These are phyloP conservation scores for Drymodes brunneopygia DNA, from an alignment of 2,113 vertebrate species.

Conservation along the genomic window DNA sequence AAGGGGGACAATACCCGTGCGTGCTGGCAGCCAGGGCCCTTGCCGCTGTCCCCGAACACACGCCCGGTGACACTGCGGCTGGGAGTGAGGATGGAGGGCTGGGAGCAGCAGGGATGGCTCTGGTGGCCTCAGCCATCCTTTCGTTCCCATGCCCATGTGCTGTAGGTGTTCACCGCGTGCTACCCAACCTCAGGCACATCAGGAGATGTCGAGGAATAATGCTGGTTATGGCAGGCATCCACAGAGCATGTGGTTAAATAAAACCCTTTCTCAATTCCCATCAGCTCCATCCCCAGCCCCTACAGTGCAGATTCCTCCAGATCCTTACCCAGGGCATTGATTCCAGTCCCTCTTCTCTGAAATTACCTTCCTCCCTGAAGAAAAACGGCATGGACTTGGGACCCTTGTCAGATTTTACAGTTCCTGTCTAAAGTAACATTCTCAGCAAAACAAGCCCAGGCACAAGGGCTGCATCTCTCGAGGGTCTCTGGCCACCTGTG, in stretches of 20 bases:
- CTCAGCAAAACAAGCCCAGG: neutral
- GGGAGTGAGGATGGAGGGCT: neutral
- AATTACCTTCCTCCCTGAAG: neutral
- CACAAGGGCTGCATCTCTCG: neutral
- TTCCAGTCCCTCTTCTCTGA: neutral
- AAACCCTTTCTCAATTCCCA: neutral
- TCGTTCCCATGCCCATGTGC: fast-evolving
- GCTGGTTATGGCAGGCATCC: neutral
- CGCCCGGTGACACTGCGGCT: neutral
- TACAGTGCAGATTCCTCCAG: neutral
- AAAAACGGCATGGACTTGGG: neutral
- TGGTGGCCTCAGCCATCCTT: neutral
- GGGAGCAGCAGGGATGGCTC: neutral
- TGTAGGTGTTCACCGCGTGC: neutral
- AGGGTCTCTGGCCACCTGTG: fast-evolving
- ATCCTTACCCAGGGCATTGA: neutral
- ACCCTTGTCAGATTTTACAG: neutral
- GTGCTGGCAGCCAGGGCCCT: neutral
- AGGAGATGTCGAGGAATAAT: neutral
- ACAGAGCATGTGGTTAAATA: fast-evolving
- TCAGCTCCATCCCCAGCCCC: neutral
- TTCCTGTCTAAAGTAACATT: neutral
- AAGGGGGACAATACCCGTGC: fast-evolving
- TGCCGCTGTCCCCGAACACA: neutral
- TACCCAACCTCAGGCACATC: neutral